Percentiles rank a stretch among this genome's conserved stretches.
phyloP scores from a whole-genome alignment of 2,888 invertebrate genomes.

The Empis stercorea region DNA sequence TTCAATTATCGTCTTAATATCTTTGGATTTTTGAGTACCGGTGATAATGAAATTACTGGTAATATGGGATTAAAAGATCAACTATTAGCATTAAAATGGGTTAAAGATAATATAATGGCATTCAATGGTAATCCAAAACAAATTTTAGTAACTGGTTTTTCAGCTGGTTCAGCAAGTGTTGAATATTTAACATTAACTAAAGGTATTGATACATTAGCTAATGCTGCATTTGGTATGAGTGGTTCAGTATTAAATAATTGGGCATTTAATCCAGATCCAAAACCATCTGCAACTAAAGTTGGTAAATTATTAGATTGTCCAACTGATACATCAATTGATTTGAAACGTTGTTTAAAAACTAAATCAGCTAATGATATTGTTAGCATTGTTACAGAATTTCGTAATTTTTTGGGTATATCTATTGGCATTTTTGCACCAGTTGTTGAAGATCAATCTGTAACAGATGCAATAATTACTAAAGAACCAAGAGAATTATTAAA shows the following conservation, averaged over 20 bases:
- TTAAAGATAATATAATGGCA: slow-evolving; percentile 49
- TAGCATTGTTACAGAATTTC: slow-evolving; percentile 25
- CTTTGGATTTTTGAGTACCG: slow-evolving; percentile 58
- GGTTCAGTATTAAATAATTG: slow-evolving; percentile 35
- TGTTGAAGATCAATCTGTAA: slow-evolving; percentile 38
- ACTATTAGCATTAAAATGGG: slow-evolving; percentile 51
- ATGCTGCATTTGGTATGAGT: slow-evolving; percentile 7
- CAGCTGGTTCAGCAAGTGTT: slow-evolving; percentile 60
- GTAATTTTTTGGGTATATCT: slow-evolving; percentile 41
- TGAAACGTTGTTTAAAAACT: slow-evolving; percentile 49
- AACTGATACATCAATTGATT: slow-evolving; percentile 32
- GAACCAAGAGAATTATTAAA: slow-evolving; percentile 47
- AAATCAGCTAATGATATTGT: slow-evolving; percentile 47
- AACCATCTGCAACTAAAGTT: slow-evolving; percentile 45
- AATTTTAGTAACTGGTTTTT: slow-evolving; percentile 53
- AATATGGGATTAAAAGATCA: slow-evolving; percentile 65
- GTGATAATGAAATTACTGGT: slow-evolving; percentile 51
- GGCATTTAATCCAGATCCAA: slow-evolving; percentile 38
- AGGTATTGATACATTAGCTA: slow-evolving; percentile 29
- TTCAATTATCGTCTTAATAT: slow-evolving; percentile 56
- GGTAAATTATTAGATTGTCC: slow-evolving; percentile 48
- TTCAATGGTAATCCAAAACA: slow-evolving; percentile 58
- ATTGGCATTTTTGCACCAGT: slow-evolving; percentile 54
- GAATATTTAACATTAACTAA: slow-evolving; percentile 57
- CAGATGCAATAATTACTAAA: slow-evolving; percentile 48